phyloP scores from a whole-genome alignment of 2,113 vertebrate genomes.

The Mus pahari region DNA sequence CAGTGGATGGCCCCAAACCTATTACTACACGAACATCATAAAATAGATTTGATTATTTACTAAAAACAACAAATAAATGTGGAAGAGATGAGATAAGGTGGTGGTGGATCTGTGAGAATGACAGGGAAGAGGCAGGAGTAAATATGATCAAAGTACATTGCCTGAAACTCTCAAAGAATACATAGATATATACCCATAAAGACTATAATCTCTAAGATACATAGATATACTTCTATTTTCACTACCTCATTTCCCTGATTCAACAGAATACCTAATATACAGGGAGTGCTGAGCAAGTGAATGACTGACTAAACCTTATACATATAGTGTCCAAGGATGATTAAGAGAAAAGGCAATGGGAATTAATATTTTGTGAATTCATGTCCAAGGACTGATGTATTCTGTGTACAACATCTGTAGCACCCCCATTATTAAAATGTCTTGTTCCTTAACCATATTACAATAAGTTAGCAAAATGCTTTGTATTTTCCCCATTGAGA shows the following conservation, averaged over 20 bases:
- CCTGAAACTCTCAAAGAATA: not conserved
- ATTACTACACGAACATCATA: not conserved
- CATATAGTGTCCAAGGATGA: not conserved
- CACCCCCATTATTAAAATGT: not conserved
- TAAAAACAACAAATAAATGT: not conserved
- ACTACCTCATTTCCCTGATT: not conserved
- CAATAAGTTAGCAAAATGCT: not conserved
- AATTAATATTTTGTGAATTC: not conserved
- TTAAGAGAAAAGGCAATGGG: not conserved
- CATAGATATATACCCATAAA: not conserved
- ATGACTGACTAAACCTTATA: not conserved
- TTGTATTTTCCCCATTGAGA: not conserved
- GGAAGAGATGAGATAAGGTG: not conserved
- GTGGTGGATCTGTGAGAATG: not conserved
- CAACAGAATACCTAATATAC: not conserved
- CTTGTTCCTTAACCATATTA: not conserved
- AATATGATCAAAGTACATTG: not conserved
- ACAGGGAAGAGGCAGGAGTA: not conserved
- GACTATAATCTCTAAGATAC: not conserved
- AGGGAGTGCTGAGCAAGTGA: not conserved
- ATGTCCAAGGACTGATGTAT: not conserved
- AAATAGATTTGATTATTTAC: not conserved
- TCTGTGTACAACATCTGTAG: not conserved
- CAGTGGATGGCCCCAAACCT: not conserved
- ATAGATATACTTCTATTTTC: not conserved